Evolutionary conservation across 2,113 vertebrate genomes (phyloP).

Genomic region (Xenopus borealis): DNA sequence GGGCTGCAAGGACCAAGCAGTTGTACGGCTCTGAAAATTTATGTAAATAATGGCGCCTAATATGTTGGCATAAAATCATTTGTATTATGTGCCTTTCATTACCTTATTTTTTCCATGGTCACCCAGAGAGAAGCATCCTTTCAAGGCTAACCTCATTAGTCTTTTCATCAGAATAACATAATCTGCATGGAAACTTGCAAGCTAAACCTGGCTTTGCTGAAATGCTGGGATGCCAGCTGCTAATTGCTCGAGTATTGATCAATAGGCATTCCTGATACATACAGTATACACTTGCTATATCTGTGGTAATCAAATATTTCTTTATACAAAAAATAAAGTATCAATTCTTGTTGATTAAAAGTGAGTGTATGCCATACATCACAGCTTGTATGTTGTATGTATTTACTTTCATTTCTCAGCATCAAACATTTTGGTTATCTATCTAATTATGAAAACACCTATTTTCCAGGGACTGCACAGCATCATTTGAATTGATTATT

Average conservation of each 20-base stretch:
- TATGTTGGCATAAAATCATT: slow-evolving; percentile 8
- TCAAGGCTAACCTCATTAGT: slow-evolving; percentile 14
- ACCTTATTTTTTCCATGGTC: slow-evolving; percentile 18
- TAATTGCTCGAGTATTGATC: neutral
- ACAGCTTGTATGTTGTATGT: no score
- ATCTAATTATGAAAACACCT: no score
- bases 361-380: no score
- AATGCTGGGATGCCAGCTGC: slow-evolving; percentile 7
- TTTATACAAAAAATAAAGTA: no score
- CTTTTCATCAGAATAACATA: slow-evolving; percentile 28
- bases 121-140: slow-evolving; percentile 13
- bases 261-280: neutral
- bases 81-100: slow-evolving; percentile 19
- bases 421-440: no score
- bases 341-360: no score
- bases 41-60: neutral
- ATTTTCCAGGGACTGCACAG: no score
- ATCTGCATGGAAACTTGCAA: slow-evolving; percentile 35
- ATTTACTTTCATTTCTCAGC: no score
- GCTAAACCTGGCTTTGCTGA: neutral
- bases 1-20: neutral
- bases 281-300: no score
- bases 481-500: no score
- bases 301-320: no score
- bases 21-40: slow-evolving; percentile 29